phyloP scores from a whole-genome alignment of 2,113 vertebrate genomes.

The Ranitomeya imitator region DNA sequence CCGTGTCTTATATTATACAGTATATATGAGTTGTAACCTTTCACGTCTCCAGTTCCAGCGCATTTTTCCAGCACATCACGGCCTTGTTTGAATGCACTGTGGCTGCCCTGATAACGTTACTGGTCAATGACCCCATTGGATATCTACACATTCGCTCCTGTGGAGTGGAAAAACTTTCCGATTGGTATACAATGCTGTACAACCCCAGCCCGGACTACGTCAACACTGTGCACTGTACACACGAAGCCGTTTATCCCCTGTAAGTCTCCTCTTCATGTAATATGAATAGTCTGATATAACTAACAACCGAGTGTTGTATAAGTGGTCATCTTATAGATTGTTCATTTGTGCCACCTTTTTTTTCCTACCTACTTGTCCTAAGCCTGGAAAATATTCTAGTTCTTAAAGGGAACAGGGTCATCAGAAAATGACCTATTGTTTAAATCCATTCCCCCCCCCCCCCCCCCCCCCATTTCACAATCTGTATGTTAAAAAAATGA shows the following conservation, averaged over 20 bases:
- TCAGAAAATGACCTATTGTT: no score
- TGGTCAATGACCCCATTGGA: conserved; percentile 85
- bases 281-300: not conserved
- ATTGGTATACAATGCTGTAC: conserved; percentile 99
- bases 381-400: no score
- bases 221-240: conserved; percentile 93
- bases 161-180: conserved; percentile 88
- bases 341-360: no score
- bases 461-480: no score
- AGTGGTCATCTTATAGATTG: no score
- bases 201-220: conserved; percentile 96
- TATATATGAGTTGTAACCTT: not conserved
- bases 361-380: no score
- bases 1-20: no score
- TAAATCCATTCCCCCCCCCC: no score
- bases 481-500: no score
- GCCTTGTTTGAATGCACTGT: conserved; percentile 86
- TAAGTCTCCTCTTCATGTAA: conserved; percentile 65
- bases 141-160: conserved; percentile 85
- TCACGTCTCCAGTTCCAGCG: conserved; percentile 80
- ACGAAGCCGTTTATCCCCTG: conserved; percentile 95
- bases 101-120: conserved; percentile 82
- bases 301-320: not conserved
- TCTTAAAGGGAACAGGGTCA: no score
- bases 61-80: conserved; percentile 87